Evolutionary conservation across 2,797 vertebrate genomes (phyloP), one percentile per base, ranked within the genome.

Genomic region (Chlorospingus semifuscus): DNA sequence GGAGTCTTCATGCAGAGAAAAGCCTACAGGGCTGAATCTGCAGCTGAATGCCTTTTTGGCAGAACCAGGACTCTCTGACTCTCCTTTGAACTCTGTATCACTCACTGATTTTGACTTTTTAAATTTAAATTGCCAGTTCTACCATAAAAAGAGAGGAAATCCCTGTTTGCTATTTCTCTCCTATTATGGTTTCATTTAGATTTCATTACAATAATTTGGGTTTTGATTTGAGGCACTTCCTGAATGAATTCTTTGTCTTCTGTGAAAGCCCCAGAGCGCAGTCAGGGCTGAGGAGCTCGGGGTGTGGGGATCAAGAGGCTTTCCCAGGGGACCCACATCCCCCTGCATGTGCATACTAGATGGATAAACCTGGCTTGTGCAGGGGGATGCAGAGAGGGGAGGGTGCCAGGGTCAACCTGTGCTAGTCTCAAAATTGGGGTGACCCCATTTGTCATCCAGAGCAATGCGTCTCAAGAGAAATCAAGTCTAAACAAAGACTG

Each of bases 141-240:
- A 2, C 42, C 5, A 1, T 1, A 90, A 70, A 70, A 74, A 81
- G 26, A 79, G 56, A 93, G 80, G 85, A 94, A 95, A 90, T 60
- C 74, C 46, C 64, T 87, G 41, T 70, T 84, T 84, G 77, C 59
- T 63, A 3, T 93, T 82, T 82, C 47, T 87, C 56, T 84, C 30
- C 32, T 52, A 49, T 63, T 72, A 66, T 0, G 3, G 55, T 79
- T 96, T 83, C 61, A 72, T 76, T 90, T 90, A 65, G 36, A 87
- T 90, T 71, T 90, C 83, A 57, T 94, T 79, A 84, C 24, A 69
- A 65, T 53, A 72, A 89, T 86, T 87, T 63, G 56, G 17, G 8
- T 4, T 83, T 95, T 8, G 12, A 50, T 89, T 70, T 57, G 55
- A 52, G 36, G 42, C 41, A 37, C 53, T 85, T 90, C 61, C 81